These are phyloP conservation scores for Brachyhypopomus gauderio DNA, from an alignment of 2,113 vertebrate genomes.

Conservation along the genomic window DNA sequence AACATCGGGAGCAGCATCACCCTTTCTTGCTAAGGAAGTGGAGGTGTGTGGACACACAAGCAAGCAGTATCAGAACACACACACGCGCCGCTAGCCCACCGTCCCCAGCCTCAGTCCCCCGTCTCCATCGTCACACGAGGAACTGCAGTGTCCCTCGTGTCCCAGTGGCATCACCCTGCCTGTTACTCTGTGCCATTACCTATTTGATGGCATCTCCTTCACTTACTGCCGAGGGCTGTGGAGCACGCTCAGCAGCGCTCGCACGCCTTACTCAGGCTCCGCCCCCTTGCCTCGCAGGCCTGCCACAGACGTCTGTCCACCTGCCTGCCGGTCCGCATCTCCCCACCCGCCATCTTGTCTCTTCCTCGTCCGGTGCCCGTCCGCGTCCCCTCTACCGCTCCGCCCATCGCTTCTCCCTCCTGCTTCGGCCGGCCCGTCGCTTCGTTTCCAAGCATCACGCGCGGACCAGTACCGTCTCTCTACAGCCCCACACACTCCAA, in stretches of 20 bases:
- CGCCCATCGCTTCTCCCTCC: not conserved
- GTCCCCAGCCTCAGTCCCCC: constrained; percentile 40
- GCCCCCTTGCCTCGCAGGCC: not conserved
- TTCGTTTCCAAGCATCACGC: constrained; percentile 50
- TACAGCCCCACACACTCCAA: constrained; percentile 48
- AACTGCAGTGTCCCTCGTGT: constrained; percentile 58
- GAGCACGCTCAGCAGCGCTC: not conserved
- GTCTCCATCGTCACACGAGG: constrained; percentile 49
- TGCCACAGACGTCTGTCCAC: not conserved
- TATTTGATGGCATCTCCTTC: constrained; percentile 43
- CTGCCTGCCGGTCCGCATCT: not conserved
- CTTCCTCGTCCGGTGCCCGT: constrained; percentile 11
- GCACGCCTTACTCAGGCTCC: not conserved
- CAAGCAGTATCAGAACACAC: not conserved
- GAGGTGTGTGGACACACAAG: constrained; percentile 18
- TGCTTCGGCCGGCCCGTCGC: constrained; percentile 28
- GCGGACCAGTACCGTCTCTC: constrained; percentile 34
- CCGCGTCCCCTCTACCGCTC: constrained; percentile 20
- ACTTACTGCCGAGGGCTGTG: constrained; percentile 39
- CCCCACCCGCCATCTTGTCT: constrained; percentile 26
- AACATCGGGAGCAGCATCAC: constrained; percentile 65
- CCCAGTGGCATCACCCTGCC: constrained; percentile 17
- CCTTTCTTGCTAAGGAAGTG: constrained; percentile 54
- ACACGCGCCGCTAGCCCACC: not conserved
- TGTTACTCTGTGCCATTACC: constrained; percentile 23